Percentiles rank a stretch among this genome's conserved stretches.
Conservation (phyloP, 2,888 invertebrate species). For the Leuctra nigra region DNA sequence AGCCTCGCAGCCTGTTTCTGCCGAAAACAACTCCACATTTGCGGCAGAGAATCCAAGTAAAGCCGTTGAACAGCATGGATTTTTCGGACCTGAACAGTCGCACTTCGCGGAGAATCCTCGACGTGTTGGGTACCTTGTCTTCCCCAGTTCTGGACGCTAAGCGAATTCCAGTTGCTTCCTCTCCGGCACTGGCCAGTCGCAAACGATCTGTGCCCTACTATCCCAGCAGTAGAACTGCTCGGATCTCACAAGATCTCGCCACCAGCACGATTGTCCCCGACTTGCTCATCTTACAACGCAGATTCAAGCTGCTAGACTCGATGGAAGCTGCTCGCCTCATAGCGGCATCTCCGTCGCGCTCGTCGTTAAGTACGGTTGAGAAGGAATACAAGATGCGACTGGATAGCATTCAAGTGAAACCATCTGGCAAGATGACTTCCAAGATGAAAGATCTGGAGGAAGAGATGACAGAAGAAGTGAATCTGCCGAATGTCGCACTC, state of each 20-base stretch:
- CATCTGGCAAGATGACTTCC: constrained; percentile 22
- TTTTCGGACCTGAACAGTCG: constrained; percentile 39
- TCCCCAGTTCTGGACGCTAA: constrained; percentile 73
- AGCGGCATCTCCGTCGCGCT: constrained; percentile 42
- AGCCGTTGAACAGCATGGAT: background rate
- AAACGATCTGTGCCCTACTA: background rate
- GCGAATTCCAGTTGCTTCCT: constrained; percentile 40
- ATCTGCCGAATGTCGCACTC: constrained; percentile 41
- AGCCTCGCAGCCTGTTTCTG: constrained; percentile 7
- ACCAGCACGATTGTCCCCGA: constrained; percentile 60
- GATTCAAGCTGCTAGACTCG: constrained; percentile 51
- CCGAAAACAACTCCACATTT: constrained; percentile 6
- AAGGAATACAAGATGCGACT: constrained; percentile 36
- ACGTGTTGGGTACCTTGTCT: constrained; percentile 73
- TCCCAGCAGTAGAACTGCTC: background rate
- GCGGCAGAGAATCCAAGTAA: constrained; percentile 15
- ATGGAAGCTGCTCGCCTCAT: constrained; percentile 56
- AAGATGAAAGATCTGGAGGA: constrained; percentile 25
- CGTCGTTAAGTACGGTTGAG: constrained; percentile 35
- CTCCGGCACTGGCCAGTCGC: constrained; percentile 3
- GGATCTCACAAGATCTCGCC: constrained; percentile 36
- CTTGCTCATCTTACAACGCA: constrained; percentile 52
- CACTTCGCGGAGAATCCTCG: constrained; percentile 70
- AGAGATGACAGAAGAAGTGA: constrained; percentile 27
- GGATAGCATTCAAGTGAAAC: background rate